Evolutionary conservation across 2,113 vertebrate genomes (phyloP).

Genomic region (Rhineura floridana): DNA sequence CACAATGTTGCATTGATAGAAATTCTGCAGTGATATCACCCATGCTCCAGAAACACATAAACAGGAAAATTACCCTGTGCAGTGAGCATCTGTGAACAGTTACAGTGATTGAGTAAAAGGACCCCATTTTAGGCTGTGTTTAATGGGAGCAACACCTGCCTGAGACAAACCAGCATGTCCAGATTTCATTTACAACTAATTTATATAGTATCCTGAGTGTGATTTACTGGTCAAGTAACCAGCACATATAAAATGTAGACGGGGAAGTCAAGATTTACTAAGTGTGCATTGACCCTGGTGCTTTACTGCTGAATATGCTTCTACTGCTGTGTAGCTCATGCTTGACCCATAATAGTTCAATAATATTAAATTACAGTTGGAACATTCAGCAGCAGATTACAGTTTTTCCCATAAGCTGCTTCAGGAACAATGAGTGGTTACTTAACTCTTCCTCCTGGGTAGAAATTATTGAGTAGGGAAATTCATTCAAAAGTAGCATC

Average conservation of each 20-base stretch:
- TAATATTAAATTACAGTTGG: not conserved
- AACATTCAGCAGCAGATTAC: not conserved
- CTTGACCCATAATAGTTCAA: not conserved
- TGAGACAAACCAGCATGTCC: not conserved
- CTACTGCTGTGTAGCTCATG: not conserved
- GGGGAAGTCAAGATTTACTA: not conserved
- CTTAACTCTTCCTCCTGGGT: not conserved
- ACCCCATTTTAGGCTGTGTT: not conserved
- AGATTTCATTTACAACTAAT: not conserved
- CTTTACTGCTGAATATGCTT: not conserved
- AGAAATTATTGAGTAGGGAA: not conserved
- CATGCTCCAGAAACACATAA: not conserved
- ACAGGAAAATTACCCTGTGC: not conserved
- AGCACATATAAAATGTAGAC: not conserved
- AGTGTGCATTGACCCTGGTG: not conserved
- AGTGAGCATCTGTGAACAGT: not conserved
- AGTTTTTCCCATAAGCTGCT: not conserved
- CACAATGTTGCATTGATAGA: constrained; percentile 38
- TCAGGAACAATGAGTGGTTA: not conserved
- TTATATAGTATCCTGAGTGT: not conserved
- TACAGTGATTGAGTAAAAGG: not conserved
- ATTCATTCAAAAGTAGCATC: not conserved
- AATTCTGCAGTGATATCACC: constrained; percentile 12
- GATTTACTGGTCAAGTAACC: not conserved
- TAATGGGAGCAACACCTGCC: not conserved